phyloP scores from a whole-genome alignment of 2,888 invertebrate genomes.

The Pediacus dermestoides region DNA sequence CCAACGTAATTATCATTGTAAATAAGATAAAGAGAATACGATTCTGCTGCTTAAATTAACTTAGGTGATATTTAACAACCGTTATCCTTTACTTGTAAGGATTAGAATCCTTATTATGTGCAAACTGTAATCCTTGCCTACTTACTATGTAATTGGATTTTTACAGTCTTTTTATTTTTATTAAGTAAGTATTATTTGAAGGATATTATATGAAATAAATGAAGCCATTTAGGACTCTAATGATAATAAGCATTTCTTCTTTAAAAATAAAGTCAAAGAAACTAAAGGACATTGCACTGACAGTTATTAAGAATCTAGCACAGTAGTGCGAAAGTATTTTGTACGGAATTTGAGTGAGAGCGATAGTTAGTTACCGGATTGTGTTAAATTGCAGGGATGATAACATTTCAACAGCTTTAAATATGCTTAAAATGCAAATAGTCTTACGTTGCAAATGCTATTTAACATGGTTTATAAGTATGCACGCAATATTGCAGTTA shows the following conservation, averaged over 20 bases:
- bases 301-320: too few relatives aligned
- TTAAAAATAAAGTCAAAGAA: too few relatives aligned
- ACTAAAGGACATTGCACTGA: too few relatives aligned
- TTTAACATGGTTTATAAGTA: slow-evolving; percentile 22
- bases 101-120: slow-evolving; percentile 16
- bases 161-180: too few relatives aligned
- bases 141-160: slow-evolving; percentile 16
- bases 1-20: too few relatives aligned
- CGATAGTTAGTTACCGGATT: too few relatives aligned
- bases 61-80: slow-evolving; percentile 1
- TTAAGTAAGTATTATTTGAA: background rate
- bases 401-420: slow-evolving; percentile 13
- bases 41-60: too few relatives aligned
- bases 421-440: slow-evolving; percentile 25
- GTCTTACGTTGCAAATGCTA: slow-evolving; percentile 21
- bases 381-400: slow-evolving; percentile 1
- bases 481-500: slow-evolving; percentile 40
- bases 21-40: too few relatives aligned
- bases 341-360: too few relatives aligned
- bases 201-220: background rate
- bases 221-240: slow-evolving; percentile 1
- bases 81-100: slow-evolving; percentile 10
- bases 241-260: too few relatives aligned
- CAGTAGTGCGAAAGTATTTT: too few relatives aligned
- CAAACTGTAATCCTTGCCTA: slow-evolving; percentile 12